phyloP scores from a whole-genome alignment of 2,113 vertebrate genomes.

The Trematocara unimaculatum region DNA sequence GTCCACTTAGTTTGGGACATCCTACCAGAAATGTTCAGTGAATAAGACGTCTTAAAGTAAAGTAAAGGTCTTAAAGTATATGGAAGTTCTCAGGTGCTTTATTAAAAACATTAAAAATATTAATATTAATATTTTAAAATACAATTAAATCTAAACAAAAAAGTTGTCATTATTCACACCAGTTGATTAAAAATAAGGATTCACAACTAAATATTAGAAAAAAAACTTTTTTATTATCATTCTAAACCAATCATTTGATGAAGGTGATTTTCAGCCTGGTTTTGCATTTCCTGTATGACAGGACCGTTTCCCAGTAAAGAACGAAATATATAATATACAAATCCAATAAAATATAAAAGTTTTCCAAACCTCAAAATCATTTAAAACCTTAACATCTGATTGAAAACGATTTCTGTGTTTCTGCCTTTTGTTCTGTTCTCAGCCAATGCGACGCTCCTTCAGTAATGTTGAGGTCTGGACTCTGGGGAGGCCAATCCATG shows the following conservation, averaged over 20 bases:
- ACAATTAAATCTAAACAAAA: background rate
- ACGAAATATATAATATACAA: fast-evolving
- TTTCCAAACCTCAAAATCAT: background rate
- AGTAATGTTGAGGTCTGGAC: background rate
- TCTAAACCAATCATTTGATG: fast-evolving
- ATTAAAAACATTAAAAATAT: background rate
- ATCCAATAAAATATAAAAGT: background rate
- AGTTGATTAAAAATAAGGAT: background rate
- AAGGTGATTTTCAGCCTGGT: background rate
- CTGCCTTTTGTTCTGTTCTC: background rate
- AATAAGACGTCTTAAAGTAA: fast-evolving
- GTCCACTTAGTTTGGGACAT: background rate
- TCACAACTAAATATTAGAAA: background rate
- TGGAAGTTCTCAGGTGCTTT: background rate
- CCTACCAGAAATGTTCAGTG: background rate
- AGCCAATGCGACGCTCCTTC: background rate
- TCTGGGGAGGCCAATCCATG: background rate
- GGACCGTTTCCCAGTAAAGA: background rate
- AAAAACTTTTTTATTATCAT: background rate
- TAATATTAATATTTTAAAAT: background rate
- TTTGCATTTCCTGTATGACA: fast-evolving
- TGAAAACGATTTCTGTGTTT: background rate
- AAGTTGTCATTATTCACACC: background rate
- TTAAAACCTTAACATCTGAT: background rate
- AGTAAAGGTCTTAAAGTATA: background rate